Evolutionary conservation across 2,113 vertebrate genomes (phyloP).

Genomic region (Arenaria interpres): DNA sequence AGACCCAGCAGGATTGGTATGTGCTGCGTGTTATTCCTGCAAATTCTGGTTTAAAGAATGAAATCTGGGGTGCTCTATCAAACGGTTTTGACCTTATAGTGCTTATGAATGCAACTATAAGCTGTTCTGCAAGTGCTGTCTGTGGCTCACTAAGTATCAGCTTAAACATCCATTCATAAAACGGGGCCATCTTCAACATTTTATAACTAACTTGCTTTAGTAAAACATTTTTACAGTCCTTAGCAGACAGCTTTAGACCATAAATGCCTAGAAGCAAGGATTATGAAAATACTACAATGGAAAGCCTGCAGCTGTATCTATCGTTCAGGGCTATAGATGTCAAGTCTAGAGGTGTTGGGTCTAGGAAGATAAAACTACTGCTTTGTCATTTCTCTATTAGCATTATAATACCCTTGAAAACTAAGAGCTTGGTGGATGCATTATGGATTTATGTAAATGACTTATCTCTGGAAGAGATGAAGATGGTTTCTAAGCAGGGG

Average conservation of each 20-base stretch:
- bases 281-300: conserved; percentile 28
- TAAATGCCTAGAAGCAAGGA: conserved; percentile 4
- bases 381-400: conserved; percentile 59
- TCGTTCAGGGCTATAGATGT: conserved; percentile 46
- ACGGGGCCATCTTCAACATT: neutral
- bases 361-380: conserved; percentile 31
- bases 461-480: conserved; percentile 20
- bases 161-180: neutral
- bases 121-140: neutral
- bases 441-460: conserved; percentile 71
- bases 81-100: neutral
- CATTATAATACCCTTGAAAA: conserved; percentile 53
- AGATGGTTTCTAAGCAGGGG: conserved; percentile 10
- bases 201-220: neutral
- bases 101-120: neutral
- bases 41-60: neutral
- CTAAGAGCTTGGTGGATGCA: conserved; percentile 13
- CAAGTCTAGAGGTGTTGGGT: conserved; percentile 17
- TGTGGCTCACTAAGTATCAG: neutral
- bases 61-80: neutral
- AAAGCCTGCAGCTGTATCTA: conserved; percentile 27
- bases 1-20: neutral
- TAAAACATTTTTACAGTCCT: neutral
- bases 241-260: neutral
- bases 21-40: neutral